These are phyloP conservation scores for Adelphocoris suturalis DNA, from an alignment of 2,888 invertebrate genomes.

Conservation along the genomic window DNA sequence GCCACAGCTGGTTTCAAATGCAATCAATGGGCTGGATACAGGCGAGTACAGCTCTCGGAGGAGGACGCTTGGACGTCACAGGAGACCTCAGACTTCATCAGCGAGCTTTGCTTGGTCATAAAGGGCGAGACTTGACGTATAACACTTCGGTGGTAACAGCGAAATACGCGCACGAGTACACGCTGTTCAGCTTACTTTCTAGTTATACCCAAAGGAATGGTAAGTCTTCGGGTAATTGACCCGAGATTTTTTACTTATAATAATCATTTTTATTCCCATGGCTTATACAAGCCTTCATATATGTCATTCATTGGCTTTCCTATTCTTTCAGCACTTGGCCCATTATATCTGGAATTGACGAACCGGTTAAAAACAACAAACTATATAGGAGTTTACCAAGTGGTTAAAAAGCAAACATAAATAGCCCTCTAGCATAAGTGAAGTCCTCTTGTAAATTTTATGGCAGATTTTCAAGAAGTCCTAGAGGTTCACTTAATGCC, in stretches of 20 bases:
- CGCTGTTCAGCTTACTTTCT: conserved; percentile 63
- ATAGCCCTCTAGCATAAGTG: too few species aligned
- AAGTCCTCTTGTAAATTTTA: too few species aligned
- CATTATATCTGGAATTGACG: too few species aligned
- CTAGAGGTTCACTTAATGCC: too few species aligned
- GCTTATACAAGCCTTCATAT: too few species aligned
- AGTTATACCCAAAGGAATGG: conserved; percentile 71
- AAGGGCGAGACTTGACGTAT: conserved; percentile 70
- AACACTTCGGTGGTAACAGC: conserved; percentile 70
- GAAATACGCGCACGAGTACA: conserved; percentile 65
- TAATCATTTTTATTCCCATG: background rate
- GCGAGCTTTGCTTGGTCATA: conserved; percentile 77
- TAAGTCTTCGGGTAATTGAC: conserved; percentile 9
- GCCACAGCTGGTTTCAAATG: conserved; percentile 78
- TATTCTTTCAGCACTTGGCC: too few species aligned
- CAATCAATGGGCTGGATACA: conserved; percentile 79
- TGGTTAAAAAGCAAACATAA: too few species aligned
- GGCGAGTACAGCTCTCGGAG: conserved; percentile 78
- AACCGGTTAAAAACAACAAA: too few species aligned
- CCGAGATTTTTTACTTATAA: background rate
- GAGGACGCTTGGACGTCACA: conserved; percentile 78
- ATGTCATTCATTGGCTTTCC: too few species aligned
- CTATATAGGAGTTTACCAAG: too few species aligned
- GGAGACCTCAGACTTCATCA: conserved; percentile 79
- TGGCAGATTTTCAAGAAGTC: too few species aligned